A percentile compares a stretch with the other conserved stretches of the same genome.
Conservation (phyloP, 2,113 vertebrate species). For the Poecilia latipinna region DNA sequence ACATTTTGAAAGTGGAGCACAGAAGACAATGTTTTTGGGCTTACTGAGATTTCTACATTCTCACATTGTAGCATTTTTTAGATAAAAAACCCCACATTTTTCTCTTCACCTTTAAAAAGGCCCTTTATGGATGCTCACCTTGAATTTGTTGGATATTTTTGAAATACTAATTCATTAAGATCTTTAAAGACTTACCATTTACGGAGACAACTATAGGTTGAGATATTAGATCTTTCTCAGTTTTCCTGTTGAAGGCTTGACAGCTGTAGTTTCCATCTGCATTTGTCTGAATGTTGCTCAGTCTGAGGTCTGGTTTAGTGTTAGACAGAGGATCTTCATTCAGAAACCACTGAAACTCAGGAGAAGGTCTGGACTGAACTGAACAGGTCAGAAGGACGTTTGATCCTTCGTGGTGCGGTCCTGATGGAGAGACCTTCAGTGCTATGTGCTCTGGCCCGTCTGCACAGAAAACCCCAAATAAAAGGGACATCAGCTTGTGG, state of each 20-base stretch:
- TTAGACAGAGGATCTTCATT: slow-evolving; percentile 23
- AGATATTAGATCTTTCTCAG: background rate
- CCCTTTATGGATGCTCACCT: too few relatives aligned
- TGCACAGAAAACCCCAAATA: slow-evolving; percentile 10
- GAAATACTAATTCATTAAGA: background rate
- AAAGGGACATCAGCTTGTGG: background rate
- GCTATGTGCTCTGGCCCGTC: slow-evolving; percentile 47
- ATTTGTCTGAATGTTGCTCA: slow-evolving; percentile 36
- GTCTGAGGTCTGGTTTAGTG: slow-evolving; percentile 19
- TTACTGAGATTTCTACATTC: too few relatives aligned
- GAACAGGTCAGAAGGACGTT: slow-evolving; percentile 36
- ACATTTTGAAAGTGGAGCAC: too few relatives aligned
- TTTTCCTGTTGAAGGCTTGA: background rate
- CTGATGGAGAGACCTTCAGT: background rate
- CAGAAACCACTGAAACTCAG: slow-evolving; percentile 52
- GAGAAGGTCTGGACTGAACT: slow-evolving; percentile 52
- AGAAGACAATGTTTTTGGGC: too few relatives aligned
- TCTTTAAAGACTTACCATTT: background rate
- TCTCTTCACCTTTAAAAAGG: too few relatives aligned
- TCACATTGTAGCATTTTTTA: too few relatives aligned
- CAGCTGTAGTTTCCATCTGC: slow-evolving; percentile 60
- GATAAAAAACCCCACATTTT: too few relatives aligned
- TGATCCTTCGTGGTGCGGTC: background rate
- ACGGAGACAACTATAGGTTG: background rate
- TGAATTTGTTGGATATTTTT: too few relatives aligned